Percentiles rank a stretch among this genome's conserved stretches.
Evolutionary conservation across 2,113 vertebrate genomes (phyloP).

Genomic region (Suricata suricatta): DNA sequence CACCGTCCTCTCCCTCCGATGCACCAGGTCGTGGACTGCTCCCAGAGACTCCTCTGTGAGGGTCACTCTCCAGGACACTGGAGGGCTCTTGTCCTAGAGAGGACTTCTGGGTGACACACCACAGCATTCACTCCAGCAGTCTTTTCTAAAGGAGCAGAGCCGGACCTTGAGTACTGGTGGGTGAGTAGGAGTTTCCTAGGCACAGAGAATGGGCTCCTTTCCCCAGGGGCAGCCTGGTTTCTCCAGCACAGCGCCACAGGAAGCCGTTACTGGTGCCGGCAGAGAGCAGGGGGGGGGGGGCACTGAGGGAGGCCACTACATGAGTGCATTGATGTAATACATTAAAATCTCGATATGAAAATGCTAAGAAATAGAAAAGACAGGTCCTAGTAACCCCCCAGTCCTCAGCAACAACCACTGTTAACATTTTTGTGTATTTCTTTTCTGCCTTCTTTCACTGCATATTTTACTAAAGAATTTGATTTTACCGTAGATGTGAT

Average conservation of each 20-base stretch:
- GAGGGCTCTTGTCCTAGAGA: not conserved
- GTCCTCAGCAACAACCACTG: not conserved
- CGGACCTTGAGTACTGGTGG: not conserved
- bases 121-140: not conserved
- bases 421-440: not conserved
- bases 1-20: not conserved
- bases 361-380: not conserved
- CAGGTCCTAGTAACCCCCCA: not conserved
- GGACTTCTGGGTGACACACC: not conserved
- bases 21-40: not conserved
- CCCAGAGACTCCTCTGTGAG: not conserved
- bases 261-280: not conserved
- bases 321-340: not conserved
- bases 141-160: not conserved
- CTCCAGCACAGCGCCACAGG: not conserved
- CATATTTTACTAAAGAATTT: not conserved
- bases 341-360: not conserved
- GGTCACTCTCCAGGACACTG: not conserved
- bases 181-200: not conserved
- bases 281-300: not conserved
- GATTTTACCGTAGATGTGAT: not conserved
- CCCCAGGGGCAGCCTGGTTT: not conserved
- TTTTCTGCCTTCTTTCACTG: not conserved
- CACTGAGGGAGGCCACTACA: not conserved
- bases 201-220: not conserved